Base-by-base conservation (phyloP, 1,140 invertebrate genomes). In the Tetramorium parvispinum region DNA sequence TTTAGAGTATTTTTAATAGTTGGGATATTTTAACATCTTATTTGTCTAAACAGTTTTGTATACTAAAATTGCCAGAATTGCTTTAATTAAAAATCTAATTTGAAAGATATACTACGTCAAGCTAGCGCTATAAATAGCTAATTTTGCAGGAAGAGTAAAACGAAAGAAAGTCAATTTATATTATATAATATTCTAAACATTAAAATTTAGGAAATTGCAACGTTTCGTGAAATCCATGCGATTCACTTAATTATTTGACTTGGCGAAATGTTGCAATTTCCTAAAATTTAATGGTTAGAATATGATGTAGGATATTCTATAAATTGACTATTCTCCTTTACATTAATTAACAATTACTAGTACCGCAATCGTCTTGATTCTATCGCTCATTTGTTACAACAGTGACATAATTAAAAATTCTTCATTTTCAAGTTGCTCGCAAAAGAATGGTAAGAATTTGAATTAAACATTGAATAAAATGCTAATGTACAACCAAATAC, bases 111-210 rank as follows among this genome's bases (percentile, higher is more conserved):
- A 21, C 32, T 73, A 6, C 32, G 1, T 40, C 2, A 73, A 73
- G 10, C 51, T 73, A 18, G 10, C 1, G 70, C 5, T 68, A 3
- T 13, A 3, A 53, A 6, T 53, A 73, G 5, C 18, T 75, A 53
- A 37, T 55, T 24, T 55, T 55, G 11, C 3, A 0, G 18, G 27
- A 55, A 53, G n/a, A 37, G 18, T 11, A 18, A 11, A 55, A 37
- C 2, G 6, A 13, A 55, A 53, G 11, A 3, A 53, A 53, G 24
- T 53, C 24, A 71, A 49, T 32, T 71, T 51, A 51, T 46, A 24
- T 46, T 61, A 49, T 24, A 21, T 40, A 10, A 32, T 71, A n/a
- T 71, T 71, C 6, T 32, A 73, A 73, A n/a, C 27, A 32, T 73
- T 27, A 73, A 27, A 53, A 53, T 73, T 51, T 11, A 73, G 27